A percentile compares a stretch with the other conserved stretches of the same genome.
Evolutionary conservation across 1,140 invertebrate species (phyloP).

Genomic region (Temnothorax curvispinosus): DNA sequence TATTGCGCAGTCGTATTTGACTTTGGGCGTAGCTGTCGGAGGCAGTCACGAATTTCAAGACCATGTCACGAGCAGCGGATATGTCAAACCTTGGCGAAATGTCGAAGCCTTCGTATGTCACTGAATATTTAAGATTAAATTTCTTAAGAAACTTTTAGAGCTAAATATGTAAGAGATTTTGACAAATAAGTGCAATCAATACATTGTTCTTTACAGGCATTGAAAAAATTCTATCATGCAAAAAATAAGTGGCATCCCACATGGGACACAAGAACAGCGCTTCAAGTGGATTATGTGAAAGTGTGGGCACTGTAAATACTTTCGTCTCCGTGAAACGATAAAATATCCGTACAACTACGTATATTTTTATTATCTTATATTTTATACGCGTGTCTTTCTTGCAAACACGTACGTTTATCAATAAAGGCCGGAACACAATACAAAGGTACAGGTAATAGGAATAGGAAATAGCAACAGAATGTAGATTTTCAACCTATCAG

Average conservation of each 20-base stretch:
- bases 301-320: slow-evolving; percentile 86
- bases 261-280: slow-evolving; percentile 86
- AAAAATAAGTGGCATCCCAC: slow-evolving; percentile 86
- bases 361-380: slow-evolving; percentile 22
- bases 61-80: slow-evolving; percentile 67
- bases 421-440: no score
- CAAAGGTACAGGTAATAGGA: no score
- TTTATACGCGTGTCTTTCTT: not conserved
- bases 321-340: not conserved
- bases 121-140: not conserved
- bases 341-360: not conserved
- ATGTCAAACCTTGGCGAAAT: slow-evolving; percentile 91
- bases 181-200: not conserved
- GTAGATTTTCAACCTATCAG: no score
- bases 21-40: slow-evolving; percentile 90
- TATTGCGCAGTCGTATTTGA: slow-evolving; percentile 89
- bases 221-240: slow-evolving; percentile 85
- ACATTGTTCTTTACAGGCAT: slow-evolving; percentile 78
- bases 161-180: not conserved
- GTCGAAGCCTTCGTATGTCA: slow-evolving; percentile 74
- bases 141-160: not conserved
- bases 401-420: not conserved
- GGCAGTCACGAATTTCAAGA: slow-evolving; percentile 91
- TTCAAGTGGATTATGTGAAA: slow-evolving; percentile 89
- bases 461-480: no score